Base-by-base conservation (phyloP, 2,888 invertebrate species). In the Orthosia incerta region DNA sequence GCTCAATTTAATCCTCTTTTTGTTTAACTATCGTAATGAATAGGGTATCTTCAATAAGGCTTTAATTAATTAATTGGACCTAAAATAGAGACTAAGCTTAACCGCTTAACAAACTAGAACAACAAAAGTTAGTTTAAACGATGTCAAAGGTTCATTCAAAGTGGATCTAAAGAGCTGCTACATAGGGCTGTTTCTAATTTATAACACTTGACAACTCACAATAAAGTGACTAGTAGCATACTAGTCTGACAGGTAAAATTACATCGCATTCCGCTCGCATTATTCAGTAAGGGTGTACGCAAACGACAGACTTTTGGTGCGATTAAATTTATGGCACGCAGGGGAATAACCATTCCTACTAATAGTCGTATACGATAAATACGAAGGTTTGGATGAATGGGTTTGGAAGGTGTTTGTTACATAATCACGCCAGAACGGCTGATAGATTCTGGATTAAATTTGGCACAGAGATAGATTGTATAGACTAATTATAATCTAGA, bases 221-320 rank as follows among this genome's bases (percentile, higher is more conserved):
- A 39, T 59, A 63, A 45, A 53, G 26, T 48, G 51, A 46, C 46
- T 11, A 3, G n/a, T 39, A 39, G 39, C 39, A 39, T 9, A 39
- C 39, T 39, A 39, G 9, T 9, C 39, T 39, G 9, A 39, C 13
- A 70, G 26, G 48, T 57, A 50, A 16, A 50, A 13, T 15, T 23
- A 50, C 50, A 46, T 53, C 39, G 45, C 45, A 67, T 60, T 55
- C 20, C n/a, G 12, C 39, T 53, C n/a, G 26, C 23, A 50, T 77
- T 66, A 67, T 71, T 62, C 23, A 51, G 55, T 73, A 65, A 71
- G 50, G 51, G 45, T 45, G 15, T 4, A 5, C 16, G 2, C 15
- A 48, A 11, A 68, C 3, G 26, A 20, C 20, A 51, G 3, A 64
- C 31, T 23, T 18, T 31, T 39, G 9, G 9, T 39, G 39, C 39